Conservation (phyloP, 2,888 invertebrate species). For the Neelides folsomi region DNA sequence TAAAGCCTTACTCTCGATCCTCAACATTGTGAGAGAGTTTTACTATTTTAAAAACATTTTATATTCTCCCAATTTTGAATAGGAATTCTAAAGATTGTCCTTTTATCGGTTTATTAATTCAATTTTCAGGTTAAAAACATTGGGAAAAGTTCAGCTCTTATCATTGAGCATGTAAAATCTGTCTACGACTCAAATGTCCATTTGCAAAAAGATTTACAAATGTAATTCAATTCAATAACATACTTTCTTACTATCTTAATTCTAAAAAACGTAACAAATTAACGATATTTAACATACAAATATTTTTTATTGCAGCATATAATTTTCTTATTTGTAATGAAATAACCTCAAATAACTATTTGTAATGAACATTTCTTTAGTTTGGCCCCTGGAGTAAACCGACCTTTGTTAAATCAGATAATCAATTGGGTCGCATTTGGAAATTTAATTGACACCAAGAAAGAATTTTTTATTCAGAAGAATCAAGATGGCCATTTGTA, state of each 20-base stretch:
- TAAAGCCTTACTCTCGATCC: constrained; percentile 13
- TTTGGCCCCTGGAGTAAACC: constrained; percentile 25
- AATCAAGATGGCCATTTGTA: constrained; percentile 7
- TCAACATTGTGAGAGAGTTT: constrained; percentile 15
- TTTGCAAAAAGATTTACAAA: constrained; percentile 19
- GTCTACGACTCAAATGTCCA: constrained; percentile 29
- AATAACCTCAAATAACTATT: neutral
- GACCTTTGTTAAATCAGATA: constrained; percentile 27
- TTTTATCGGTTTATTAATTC: neutral
- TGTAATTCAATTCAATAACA: constrained; percentile 9
- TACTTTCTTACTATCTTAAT: neutral
- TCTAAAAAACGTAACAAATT: too few species aligned
- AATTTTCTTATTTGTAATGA: too few species aligned
- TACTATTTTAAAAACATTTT: neutral
- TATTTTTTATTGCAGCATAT: too few species aligned
- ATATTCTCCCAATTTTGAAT: neutral
- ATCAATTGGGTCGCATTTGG: constrained; percentile 31
- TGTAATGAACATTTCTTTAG: constrained; percentile 5
- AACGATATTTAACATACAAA: too few species aligned
- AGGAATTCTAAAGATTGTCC: neutral
- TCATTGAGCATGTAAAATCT: constrained; percentile 29
- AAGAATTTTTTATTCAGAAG: constrained; percentile 28
- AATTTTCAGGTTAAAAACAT: constrained; percentile 16
- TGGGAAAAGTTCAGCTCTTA: constrained; percentile 18
- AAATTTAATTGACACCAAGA: constrained; percentile 20